These are phyloP conservation scores for Corythoichthys intestinalis DNA, from an alignment of 2,113 vertebrate genomes.

Conservation along the genomic window DNA sequence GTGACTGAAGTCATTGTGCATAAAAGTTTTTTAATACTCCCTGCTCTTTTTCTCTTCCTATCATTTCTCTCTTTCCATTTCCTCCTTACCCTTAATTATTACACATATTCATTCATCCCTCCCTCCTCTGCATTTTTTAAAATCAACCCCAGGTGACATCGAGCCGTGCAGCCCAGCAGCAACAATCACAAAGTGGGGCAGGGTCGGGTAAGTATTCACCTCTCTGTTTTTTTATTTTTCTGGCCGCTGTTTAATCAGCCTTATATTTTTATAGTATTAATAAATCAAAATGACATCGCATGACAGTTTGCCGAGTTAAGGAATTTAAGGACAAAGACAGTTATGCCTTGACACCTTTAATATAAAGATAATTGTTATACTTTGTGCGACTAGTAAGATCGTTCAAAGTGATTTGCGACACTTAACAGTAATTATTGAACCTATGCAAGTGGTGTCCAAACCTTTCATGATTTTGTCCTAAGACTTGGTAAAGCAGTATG, in stretches of 20 bases:
- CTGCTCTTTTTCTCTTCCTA: constrained; percentile 23
- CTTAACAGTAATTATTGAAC: background rate
- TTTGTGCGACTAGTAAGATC: background rate
- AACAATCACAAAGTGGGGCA: constrained; percentile 61
- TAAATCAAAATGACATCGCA: background rate
- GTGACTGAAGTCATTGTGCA: constrained; percentile 40
- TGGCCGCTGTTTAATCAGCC: background rate
- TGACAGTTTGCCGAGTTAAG: background rate
- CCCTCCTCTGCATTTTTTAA: constrained; percentile 10
- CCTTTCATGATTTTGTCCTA: background rate
- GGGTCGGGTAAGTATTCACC: constrained; percentile 58
- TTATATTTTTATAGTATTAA: background rate
- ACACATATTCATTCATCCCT: constrained; percentile 5
- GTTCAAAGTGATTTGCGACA: background rate
- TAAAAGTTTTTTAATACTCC: constrained; percentile 27
- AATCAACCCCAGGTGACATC: constrained; percentile 75
- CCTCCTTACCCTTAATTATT: background rate
- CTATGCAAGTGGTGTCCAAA: background rate
- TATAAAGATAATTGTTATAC: background rate
- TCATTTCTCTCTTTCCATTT: constrained; percentile 1
- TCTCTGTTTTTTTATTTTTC: background rate
- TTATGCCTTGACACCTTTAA: background rate
- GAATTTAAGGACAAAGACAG: background rate
- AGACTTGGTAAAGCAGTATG: background rate
- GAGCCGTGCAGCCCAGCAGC: constrained; percentile 80